Evolutionary conservation across 2,113 vertebrate genomes (phyloP).

Genomic region (Pleuronectes platessa): DNA sequence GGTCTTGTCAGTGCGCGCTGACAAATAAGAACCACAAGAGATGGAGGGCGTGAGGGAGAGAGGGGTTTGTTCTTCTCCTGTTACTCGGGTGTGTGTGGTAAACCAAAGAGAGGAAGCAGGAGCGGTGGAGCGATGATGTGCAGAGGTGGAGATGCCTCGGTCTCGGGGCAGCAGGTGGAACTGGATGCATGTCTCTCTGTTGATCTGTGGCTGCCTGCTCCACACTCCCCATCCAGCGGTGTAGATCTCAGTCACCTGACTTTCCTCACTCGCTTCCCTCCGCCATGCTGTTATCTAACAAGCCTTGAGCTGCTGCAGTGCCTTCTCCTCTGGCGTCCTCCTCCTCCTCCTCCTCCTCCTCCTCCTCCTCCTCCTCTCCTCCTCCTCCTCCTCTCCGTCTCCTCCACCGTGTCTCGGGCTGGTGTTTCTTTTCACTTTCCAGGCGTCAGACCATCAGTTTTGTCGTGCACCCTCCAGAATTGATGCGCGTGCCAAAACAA

Average conservation of each 20-base stretch:
- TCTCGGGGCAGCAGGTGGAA: slow-evolving; percentile 13
- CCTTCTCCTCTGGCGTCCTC: neutral
- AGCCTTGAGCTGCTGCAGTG: no score
- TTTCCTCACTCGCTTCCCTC: neutral
- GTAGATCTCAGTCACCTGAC: neutral
- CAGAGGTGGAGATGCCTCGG: slow-evolving; percentile 23
- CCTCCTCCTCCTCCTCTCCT: no score
- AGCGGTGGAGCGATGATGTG: slow-evolving; percentile 18
- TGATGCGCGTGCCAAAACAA: neutral
- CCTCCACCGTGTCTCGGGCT: neutral
- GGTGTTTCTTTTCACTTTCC: neutral
- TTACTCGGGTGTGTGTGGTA: slow-evolving; percentile 15
- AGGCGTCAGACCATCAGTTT: neutral
- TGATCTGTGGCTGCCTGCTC: no score
- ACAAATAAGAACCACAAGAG: slow-evolving; percentile 50
- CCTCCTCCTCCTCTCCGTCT: neutral
- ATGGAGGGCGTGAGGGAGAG: neutral
- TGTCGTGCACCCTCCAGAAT: neutral
- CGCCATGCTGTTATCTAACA: neutral
- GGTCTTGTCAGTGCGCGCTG: slow-evolving; percentile 37
- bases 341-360: neutral
- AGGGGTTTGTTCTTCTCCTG: slow-evolving; percentile 16
- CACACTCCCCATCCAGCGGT: neutral
- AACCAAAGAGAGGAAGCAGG: neutral
- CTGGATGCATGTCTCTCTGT: neutral